Evolutionary conservation across 1,140 invertebrate species (phyloP).

Genomic region (Atta colombica): DNA sequence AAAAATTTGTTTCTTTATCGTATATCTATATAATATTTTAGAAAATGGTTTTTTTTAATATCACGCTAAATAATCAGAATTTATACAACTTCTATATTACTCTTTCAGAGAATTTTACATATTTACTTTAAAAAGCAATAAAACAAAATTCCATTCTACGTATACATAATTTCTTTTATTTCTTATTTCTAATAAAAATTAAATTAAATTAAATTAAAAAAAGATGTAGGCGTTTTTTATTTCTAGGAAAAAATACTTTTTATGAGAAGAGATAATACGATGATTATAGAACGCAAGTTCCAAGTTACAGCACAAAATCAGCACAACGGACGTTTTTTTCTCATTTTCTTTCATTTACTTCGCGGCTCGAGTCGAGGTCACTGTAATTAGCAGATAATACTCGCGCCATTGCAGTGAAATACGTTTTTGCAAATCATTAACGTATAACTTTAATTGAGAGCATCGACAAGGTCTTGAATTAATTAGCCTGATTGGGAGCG

Average conservation of each 20-base stretch:
- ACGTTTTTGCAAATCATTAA: slow-evolving; percentile 84
- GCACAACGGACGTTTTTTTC: slow-evolving; percentile 67
- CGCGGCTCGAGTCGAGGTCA: slow-evolving; percentile 60
- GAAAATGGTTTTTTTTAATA: not conserved
- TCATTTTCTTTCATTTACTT: slow-evolving; percentile 78
- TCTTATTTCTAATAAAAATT: not conserved
- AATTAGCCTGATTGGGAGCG: slow-evolving; percentile 84
- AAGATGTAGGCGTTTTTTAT: not conserved
- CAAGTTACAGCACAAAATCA: slow-evolving; percentile 1
- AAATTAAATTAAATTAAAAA: too few relatives aligned
- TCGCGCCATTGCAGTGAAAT: slow-evolving; percentile 77
- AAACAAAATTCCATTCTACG: not conserved
- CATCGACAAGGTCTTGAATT: slow-evolving; percentile 81
- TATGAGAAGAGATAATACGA: slow-evolving; percentile 3
- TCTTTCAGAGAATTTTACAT: not conserved
- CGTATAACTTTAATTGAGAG: slow-evolving; percentile 85
- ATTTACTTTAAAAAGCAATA: not conserved
- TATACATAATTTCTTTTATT: not conserved
- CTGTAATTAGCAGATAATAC: slow-evolving; percentile 84
- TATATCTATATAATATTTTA: not conserved
- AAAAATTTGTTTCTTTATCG: too few relatives aligned
- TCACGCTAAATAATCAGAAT: not conserved
- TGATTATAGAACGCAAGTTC: slow-evolving; percentile 3
- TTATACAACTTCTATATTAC: not conserved
- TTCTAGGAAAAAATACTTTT: slow-evolving; percentile 1